Conservation (phyloP, 2,113 vertebrate genomes). For the Scatophagus argus region DNA sequence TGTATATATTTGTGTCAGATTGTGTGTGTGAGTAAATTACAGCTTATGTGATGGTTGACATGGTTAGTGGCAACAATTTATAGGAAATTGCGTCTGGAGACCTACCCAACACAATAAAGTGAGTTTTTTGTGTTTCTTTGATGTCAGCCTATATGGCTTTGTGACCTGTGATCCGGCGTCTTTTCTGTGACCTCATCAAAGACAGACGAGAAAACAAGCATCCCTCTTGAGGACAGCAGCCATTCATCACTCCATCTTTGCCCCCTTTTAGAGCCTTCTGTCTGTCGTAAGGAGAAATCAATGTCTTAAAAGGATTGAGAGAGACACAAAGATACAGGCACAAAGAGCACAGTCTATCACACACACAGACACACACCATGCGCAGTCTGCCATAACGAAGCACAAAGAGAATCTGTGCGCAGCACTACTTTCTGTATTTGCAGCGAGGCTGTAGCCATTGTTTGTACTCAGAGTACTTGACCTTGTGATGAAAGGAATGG, state of each 20-base stretch:
- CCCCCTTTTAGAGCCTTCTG: slow-evolving; percentile 71
- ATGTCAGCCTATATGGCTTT: slow-evolving; percentile 73
- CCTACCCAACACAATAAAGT: slow-evolving; percentile 74
- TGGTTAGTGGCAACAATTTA: slow-evolving; percentile 67
- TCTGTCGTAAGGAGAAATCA: slow-evolving; percentile 76
- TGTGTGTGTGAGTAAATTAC: slow-evolving; percentile 49
- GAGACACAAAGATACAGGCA: slow-evolving; percentile 60
- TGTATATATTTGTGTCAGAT: not conserved
- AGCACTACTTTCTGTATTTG: slow-evolving; percentile 64
- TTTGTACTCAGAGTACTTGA: slow-evolving; percentile 73
- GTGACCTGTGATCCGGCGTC: slow-evolving; percentile 69
- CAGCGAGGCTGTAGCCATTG: slow-evolving; percentile 62
- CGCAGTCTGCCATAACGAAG: slow-evolving; percentile 35
- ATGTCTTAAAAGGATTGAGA: slow-evolving; percentile 69
- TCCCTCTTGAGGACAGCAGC: slow-evolving; percentile 71
- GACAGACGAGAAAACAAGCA: slow-evolving; percentile 76
- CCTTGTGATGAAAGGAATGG: slow-evolving; percentile 70
- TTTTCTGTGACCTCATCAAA: slow-evolving; percentile 82
- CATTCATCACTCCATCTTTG: slow-evolving; percentile 82
- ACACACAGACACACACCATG: slow-evolving; percentile 47
- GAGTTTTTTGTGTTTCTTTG: slow-evolving; percentile 72
- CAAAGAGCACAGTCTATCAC: slow-evolving; percentile 65
- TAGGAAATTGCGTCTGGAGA: slow-evolving; percentile 76
- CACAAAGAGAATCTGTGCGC: slow-evolving; percentile 50
- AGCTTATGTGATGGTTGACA: slow-evolving; percentile 55